Evolutionary conservation across 2,113 vertebrate genomes (phyloP), one percentile per base, ranked within the genome.

Genomic region (Caloenas nicobarica): DNA sequence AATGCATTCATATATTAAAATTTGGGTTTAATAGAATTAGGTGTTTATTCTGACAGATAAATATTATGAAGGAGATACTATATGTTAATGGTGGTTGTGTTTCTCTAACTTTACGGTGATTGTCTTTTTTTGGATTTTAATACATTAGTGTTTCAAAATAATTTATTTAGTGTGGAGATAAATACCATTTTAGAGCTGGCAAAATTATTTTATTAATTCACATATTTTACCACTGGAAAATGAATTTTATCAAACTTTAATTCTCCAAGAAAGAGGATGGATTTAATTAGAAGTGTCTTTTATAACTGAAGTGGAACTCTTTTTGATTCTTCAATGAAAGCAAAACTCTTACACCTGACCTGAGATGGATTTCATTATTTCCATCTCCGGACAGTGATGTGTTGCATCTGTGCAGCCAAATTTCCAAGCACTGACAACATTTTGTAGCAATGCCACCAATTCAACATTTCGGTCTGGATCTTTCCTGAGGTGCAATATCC

Each of bases 401-500:
- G 40, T n/a, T 89, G 28, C 61, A 50, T 31, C 10, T n/a, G 28
- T 50, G 46, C 44, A 81, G 22, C 38, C 29, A 38, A 21, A 51
- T 29, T 51, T 65, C 13, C 25, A 61, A n/a, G 24, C 12, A 3
- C 18, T 42, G 4, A 53, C 26, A 51, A 28, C 29, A 31, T 72
- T 83, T 64, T n/a, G 33, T 3, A 3, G 18, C 21, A n/a, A 36
- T 14, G 60, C 44, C 31, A 12, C 34, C 25, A 53, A 5, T 36
- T 28, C 21, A 44, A 13, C 23, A 3, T 62, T 68, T 33, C 5
- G 54, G 29, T 25, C 38, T 76, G 0, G 5, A 5, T 6, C 33
- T 57, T 66, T 46, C 7, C 1, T 54, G 3, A 25, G 9, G 0
- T 16, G 9, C 4, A 12, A 50, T 42, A 44, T 6, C 14, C 8